phyloP scores from a whole-genome alignment of 2,888 invertebrate species.

The Nomada lathburiana region DNA sequence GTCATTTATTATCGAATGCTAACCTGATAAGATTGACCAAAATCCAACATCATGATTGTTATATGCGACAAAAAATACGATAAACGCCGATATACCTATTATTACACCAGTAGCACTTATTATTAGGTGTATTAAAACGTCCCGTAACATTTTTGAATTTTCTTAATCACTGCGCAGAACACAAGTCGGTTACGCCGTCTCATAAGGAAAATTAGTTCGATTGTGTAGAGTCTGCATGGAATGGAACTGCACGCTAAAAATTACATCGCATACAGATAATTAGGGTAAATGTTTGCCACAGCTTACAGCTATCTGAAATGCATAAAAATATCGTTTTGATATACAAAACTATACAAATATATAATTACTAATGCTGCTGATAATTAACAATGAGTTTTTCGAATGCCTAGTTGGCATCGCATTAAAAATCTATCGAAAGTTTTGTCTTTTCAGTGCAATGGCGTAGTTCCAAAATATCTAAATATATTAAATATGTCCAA shows the following conservation, averaged over 20 bases:
- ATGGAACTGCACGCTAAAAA: neutral
- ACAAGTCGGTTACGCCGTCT: neutral
- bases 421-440: neutral
- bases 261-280: neutral
- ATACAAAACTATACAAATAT: neutral
- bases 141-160: conserved; percentile 63
- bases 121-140: conserved; percentile 55
- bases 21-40: conserved; percentile 75
- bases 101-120: conserved; percentile 68
- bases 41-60: conserved; percentile 72
- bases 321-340: conserved; percentile 11
- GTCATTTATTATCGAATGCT: conserved; percentile 37
- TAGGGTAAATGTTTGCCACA: conserved; percentile 14
- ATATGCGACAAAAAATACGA: conserved; percentile 67
- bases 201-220: conserved; percentile 10
- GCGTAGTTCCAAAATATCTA: neutral
- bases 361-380: neutral
- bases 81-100: conserved; percentile 65
- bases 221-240: neutral
- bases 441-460: neutral
- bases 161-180: conserved; percentile 23
- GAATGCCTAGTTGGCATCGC: neutral
- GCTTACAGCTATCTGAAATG: conserved; percentile 15
- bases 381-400: conserved; percentile 1
- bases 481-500: neutral